Evolutionary conservation across 1,140 invertebrate species (phyloP).

Genomic region (Hylaeus volcanicus): DNA sequence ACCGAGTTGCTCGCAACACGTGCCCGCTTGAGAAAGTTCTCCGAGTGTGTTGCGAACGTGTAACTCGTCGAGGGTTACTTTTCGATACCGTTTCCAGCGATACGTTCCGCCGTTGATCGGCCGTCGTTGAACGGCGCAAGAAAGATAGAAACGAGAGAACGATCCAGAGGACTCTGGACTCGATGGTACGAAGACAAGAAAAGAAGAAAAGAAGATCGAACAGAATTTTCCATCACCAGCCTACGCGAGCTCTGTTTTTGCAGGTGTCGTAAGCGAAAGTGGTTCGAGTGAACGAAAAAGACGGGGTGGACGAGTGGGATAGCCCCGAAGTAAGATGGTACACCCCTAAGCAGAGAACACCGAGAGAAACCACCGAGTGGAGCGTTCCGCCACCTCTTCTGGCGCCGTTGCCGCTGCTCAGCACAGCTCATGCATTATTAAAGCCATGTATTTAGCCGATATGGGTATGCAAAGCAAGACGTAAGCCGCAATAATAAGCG

Average conservation of each 20-base stretch:
- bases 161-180: background rate
- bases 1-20: slow-evolving; percentile 64
- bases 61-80: slow-evolving; percentile 23
- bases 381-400: slow-evolving; percentile 73
- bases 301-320: background rate
- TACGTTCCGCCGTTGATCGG: slow-evolving; percentile 70
- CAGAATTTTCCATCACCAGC: slow-evolving; percentile 11
- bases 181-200: slow-evolving; percentile 12
- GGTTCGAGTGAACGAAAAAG: slow-evolving; percentile 3
- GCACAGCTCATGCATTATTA: slow-evolving; percentile 78
- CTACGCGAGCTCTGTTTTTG: slow-evolving; percentile 4
- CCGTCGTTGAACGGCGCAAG: slow-evolving; percentile 55
- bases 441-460: slow-evolving; percentile 76
- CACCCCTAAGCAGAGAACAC: slow-evolving; percentile 14
- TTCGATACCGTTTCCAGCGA: slow-evolving; percentile 21
- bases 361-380: slow-evolving; percentile 68
- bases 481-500: slow-evolving; percentile 76
- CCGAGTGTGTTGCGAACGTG: background rate
- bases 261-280: slow-evolving; percentile 33
- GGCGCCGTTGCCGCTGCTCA: slow-evolving; percentile 55
- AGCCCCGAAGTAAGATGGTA: background rate
- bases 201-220: background rate
- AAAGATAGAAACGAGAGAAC: slow-evolving; percentile 38
- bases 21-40: slow-evolving; percentile 58
- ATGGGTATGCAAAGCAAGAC: slow-evolving; percentile 77